These are phyloP conservation scores for Microcebus ravelobensis DNA, from an alignment of 2,113 vertebrate species.

Conservation along the genomic window DNA sequence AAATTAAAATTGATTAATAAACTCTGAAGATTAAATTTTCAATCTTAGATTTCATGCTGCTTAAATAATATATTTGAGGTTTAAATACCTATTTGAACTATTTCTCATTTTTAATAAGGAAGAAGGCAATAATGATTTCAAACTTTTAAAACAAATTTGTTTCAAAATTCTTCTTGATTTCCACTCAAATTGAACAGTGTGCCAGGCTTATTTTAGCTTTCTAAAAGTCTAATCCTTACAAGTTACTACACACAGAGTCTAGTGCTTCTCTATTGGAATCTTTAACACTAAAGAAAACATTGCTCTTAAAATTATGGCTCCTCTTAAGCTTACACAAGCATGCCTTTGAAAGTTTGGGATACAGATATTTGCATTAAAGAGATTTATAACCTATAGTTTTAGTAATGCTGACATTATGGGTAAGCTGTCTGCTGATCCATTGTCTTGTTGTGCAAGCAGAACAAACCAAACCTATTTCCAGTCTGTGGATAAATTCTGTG, in stretches of 20 bases:
- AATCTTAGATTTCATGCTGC: background rate
- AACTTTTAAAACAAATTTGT: background rate
- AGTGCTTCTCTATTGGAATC: background rate
- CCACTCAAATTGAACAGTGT: background rate
- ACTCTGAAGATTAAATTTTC: conserved; percentile 5
- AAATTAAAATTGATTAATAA: conserved; percentile 41
- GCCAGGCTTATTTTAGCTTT: conserved; percentile 23
- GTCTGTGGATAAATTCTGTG: conserved; percentile 60
- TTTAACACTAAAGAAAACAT: conserved; percentile 59
- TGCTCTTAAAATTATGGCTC: conserved; percentile 55
- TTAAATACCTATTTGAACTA: conserved; percentile 18
- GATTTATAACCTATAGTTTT: conserved; percentile 57
- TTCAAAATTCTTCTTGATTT: conserved; percentile 38
- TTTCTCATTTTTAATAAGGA: conserved; percentile 3
- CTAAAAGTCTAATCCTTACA: conserved; percentile 28
- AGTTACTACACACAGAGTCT: background rate
- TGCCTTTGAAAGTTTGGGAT: conserved; percentile 38
- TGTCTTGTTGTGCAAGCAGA: conserved; percentile 49
- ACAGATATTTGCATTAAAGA: conserved; percentile 62
- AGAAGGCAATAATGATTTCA: background rate
- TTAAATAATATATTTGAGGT: conserved; percentile 31
- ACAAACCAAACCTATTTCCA: conserved; percentile 53
- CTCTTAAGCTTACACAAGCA: conserved; percentile 50
- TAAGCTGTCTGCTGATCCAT: conserved; percentile 39
- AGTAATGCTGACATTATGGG: conserved; percentile 56